Conservation (phyloP, 2,888 invertebrate species). For the Conops quadrifasciatus region DNA sequence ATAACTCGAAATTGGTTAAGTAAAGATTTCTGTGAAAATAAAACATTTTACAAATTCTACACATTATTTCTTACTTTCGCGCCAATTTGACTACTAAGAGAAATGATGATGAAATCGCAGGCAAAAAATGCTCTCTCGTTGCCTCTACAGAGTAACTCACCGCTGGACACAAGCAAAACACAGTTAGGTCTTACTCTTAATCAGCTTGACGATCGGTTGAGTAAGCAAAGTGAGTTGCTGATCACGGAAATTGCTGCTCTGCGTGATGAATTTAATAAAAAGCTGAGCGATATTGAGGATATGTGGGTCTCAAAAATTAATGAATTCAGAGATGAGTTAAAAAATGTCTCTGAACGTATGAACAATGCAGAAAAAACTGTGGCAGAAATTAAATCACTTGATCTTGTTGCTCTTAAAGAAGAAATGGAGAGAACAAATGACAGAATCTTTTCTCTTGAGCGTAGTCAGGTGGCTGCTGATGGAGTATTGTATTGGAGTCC, state of each 20-base stretch:
- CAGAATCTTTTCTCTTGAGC: background rate
- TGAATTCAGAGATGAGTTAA: background rate
- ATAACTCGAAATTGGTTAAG: background rate
- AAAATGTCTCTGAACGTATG: background rate
- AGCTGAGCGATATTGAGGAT: background rate
- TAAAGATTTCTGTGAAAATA: background rate
- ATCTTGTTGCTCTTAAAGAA: background rate
- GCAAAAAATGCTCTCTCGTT: background rate
- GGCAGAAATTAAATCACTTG: background rate
- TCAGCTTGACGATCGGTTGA: no score
- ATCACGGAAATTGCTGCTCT: background rate
- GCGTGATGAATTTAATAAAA: background rate
- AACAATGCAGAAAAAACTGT: background rate
- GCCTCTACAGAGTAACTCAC: background rate
- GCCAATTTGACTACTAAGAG: background rate
- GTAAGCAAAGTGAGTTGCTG: background rate
- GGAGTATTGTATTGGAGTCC: background rate
- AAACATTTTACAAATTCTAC: background rate
- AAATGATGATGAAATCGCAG: background rate
- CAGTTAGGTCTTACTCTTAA: background rate
- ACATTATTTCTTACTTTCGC: background rate
- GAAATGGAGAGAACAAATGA: background rate
- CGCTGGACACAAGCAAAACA: background rate
- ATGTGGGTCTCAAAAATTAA: background rate
- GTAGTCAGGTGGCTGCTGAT: background rate